phyloP scores from a whole-genome alignment of 2,113 vertebrate species.

The Thermophis baileyi region DNA sequence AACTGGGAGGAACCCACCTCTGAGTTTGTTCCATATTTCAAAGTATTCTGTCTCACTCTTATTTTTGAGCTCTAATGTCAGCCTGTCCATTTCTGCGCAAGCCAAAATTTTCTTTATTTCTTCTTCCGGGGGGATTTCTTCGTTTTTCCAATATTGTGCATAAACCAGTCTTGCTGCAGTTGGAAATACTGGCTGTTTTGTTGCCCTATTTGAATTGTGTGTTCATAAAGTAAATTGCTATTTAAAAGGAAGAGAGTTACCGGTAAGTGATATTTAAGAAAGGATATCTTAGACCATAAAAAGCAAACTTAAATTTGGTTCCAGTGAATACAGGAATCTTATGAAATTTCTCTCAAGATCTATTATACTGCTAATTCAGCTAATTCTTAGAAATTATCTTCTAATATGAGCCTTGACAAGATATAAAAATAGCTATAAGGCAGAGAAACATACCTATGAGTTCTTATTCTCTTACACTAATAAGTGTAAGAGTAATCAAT shows the following conservation, averaged over 20 bases:
- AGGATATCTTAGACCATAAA: background rate
- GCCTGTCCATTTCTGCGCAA: too few species aligned
- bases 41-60: too few species aligned
- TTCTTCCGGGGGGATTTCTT: too few species aligned
- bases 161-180: too few species aligned
- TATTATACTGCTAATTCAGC: background rate
- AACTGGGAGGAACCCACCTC: too few species aligned
- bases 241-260: background rate
- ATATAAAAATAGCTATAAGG: background rate
- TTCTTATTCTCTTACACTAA: background rate
- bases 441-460: background rate
- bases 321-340: background rate
- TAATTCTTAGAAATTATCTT: background rate
- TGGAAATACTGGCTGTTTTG: background rate
- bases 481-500: background rate
- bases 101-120: too few species aligned
- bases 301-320: background rate
- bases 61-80: too few species aligned
- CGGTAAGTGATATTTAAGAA: background rate
- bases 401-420: background rate
- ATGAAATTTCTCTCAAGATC: background rate
- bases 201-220: background rate
- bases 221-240: background rate
- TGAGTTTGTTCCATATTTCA: too few species aligned
- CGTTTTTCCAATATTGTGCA: too few species aligned